Evolutionary conservation across 2,797 vertebrate species (phyloP).

Genomic region (Avahi laniger): DNA sequence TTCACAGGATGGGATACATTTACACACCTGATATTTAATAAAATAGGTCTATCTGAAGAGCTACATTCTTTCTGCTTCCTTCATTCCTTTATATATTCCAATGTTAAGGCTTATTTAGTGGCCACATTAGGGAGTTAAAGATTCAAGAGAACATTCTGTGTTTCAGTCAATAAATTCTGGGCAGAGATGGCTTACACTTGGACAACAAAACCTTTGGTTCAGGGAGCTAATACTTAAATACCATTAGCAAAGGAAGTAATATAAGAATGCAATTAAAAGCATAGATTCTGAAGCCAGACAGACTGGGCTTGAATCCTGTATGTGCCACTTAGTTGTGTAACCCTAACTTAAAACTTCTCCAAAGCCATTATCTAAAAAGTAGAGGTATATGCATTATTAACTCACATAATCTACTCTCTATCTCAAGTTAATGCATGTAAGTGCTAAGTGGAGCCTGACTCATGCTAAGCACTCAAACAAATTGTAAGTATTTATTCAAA

Average conservation of each 20-base stretch:
- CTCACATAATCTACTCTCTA: not conserved
- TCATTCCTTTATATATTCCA: not conserved
- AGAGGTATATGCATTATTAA: not conserved
- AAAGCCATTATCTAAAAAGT: not conserved
- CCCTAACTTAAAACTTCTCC: not conserved
- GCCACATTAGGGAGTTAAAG: not conserved
- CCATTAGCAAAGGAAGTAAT: not conserved
- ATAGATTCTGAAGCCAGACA: not conserved
- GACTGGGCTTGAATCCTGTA: not conserved
- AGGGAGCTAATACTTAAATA: not conserved
- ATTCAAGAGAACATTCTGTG: not conserved
- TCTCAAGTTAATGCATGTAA: not conserved
- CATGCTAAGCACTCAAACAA: not conserved
- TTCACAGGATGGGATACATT: not conserved
- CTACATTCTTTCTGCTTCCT: not conserved
- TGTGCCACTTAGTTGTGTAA: not conserved
- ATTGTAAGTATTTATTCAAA: not conserved
- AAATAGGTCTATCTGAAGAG: not conserved
- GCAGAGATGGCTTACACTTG: not conserved
- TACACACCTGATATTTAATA: not conserved
- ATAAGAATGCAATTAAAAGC: not conserved
- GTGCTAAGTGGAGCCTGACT: not conserved
- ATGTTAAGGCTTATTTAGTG: not conserved
- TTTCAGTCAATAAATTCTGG: not conserved
- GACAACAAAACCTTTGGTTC: not conserved